phyloP scores from a whole-genome alignment of 2,888 invertebrate genomes.

The Rosalia funebris region DNA sequence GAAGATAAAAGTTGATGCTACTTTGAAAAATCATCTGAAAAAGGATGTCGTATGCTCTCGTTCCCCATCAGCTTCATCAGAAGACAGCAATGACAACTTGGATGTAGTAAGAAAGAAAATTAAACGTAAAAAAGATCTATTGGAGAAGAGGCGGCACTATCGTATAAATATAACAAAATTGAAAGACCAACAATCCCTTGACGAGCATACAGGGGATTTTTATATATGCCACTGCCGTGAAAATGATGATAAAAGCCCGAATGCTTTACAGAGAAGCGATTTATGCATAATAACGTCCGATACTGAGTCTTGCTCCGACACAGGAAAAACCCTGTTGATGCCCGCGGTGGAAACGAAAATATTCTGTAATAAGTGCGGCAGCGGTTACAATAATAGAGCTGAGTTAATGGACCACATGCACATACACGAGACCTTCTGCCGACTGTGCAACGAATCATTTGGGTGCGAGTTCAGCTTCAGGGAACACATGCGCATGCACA shows the following conservation, averaged over 20 bases:
- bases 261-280: constrained; percentile 31
- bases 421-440: constrained; percentile 49
- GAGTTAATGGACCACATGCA: constrained; percentile 49
- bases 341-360: constrained; percentile 40
- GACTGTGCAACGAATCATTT: constrained; percentile 49
- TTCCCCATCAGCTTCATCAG: constrained; percentile 30
- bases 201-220: constrained; percentile 48
- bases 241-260: constrained; percentile 21
- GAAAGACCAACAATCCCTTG: constrained; percentile 40
- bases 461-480: constrained; percentile 40
- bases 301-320: constrained; percentile 52
- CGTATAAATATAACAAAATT: constrained; percentile 43
- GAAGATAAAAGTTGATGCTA: neutral
- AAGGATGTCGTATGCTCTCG: neutral
- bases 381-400: constrained; percentile 47
- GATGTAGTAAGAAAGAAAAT: constrained; percentile 22
- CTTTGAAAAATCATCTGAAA: neutral
- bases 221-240: constrained; percentile 47
- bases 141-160: constrained; percentile 38
- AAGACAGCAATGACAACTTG: constrained; percentile 24
- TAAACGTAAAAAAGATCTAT: constrained; percentile 30
- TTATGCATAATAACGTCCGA: constrained; percentile 46
- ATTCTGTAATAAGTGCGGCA: constrained; percentile 52
- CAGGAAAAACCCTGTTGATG: constrained; percentile 40
- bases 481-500: constrained; percentile 50